Evolutionary conservation across 1,140 invertebrate species (phyloP).

Genomic region (Papilio xuthus): DNA sequence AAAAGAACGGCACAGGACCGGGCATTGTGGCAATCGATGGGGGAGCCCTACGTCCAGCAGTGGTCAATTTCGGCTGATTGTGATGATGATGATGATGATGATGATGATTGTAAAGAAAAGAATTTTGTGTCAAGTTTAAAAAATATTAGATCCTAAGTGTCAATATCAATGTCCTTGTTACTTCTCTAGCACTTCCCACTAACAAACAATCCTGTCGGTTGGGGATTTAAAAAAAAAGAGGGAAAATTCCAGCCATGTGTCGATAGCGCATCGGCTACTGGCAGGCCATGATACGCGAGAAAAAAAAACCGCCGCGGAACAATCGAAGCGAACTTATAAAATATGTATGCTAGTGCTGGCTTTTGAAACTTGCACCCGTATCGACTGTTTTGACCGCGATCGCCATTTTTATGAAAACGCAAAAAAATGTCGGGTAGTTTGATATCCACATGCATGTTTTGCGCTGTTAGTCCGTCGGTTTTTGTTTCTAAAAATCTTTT

Average conservation of each 20-base stretch:
- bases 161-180: slow-evolving; percentile 35
- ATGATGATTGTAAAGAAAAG: too few relatives aligned
- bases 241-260: slow-evolving; percentile 68
- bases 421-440: slow-evolving; percentile 51
- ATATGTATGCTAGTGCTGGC: slow-evolving; percentile 76
- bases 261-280: slow-evolving; percentile 67
- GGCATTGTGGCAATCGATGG: too few relatives aligned
- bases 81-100: too few relatives aligned
- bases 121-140: too few relatives aligned
- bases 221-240: slow-evolving; percentile 57
- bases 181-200: slow-evolving; percentile 59
- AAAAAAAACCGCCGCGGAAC: slow-evolving; percentile 73
- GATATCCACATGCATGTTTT: slow-evolving; percentile 43
- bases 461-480: slow-evolving; percentile 35
- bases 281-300: slow-evolving; percentile 63
- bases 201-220: slow-evolving; percentile 63
- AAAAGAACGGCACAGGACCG: too few relatives aligned
- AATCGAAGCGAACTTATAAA: slow-evolving; percentile 80
- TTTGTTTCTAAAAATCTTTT: slow-evolving; percentile 30
- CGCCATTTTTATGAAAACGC: slow-evolving; percentile 68
- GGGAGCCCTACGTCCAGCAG: too few relatives aligned
- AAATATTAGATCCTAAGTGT: neutral
- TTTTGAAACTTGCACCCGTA: slow-evolving; percentile 75
- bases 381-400: slow-evolving; percentile 77
- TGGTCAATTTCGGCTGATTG: too few relatives aligned